A percentile compares a stretch with the other conserved stretches of the same genome.
These are phyloP conservation scores for Cladopsammia gracilis DNA, from an alignment of 64 coral and sea anemone species.

Conservation along the genomic window DNA sequence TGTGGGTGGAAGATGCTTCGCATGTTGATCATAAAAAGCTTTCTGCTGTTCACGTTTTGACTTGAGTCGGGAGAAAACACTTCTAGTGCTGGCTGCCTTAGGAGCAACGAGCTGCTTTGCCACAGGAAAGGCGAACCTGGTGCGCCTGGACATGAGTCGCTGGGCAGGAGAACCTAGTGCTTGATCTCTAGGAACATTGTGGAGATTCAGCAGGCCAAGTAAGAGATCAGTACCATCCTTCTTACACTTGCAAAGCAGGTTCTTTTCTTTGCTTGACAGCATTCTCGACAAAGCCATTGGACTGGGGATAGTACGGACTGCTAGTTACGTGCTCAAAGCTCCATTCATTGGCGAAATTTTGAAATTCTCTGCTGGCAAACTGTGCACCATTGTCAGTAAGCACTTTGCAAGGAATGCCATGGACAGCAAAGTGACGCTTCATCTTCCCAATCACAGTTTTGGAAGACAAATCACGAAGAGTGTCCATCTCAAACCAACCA, in stretches of 20 bases:
- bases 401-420: slow-evolving; percentile 7
- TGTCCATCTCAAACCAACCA: too few species aligned
- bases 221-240: neutral
- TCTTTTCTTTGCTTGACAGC: too few species aligned
- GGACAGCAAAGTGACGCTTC: slow-evolving; percentile 16
- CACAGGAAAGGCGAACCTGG: slow-evolving; percentile 14
- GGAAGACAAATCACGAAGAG: neutral
- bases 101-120: slow-evolving; percentile 3
- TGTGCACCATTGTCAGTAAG: neutral
- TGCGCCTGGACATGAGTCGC: neutral
- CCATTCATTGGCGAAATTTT: slow-evolving; percentile 11
- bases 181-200: neutral
- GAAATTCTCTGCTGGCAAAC: neutral
- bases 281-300: slow-evolving; percentile 16
- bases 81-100: neutral
- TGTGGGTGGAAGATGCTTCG: neutral
- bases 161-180: neutral
- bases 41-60: too few species aligned
- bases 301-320: neutral
- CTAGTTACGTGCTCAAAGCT: neutral
- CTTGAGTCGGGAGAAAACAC: neutral
- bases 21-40: neutral
- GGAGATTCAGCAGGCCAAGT: neutral
- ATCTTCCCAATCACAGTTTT: neutral
- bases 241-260: neutral